phyloP scores from a whole-genome alignment of 2,797 vertebrate genomes.

The Centropyge bicolor region DNA sequence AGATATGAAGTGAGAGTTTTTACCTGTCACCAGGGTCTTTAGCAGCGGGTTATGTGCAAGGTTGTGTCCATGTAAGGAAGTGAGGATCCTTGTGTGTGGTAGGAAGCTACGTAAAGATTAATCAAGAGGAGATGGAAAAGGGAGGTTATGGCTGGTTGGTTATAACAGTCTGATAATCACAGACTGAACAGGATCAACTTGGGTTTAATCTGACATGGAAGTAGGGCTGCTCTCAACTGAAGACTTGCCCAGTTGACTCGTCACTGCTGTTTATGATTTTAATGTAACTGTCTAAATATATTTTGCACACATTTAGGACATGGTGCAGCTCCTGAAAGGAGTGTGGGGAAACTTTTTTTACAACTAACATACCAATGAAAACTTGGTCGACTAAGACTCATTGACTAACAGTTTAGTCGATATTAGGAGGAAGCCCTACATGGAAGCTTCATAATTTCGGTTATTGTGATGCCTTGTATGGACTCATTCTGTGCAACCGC shows the following conservation, averaged over 20 bases:
- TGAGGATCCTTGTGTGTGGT: background rate
- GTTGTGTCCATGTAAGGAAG: constrained; percentile 66
- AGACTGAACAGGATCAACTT: background rate
- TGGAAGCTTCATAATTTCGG: too few relatives aligned
- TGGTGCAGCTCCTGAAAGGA: too few relatives aligned
- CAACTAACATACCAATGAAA: too few relatives aligned
- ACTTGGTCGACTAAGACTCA: too few relatives aligned
- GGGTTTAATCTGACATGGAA: constrained; percentile 32
- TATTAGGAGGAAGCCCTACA: too few relatives aligned
- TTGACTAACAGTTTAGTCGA: too few relatives aligned
- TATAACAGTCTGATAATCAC: constrained; percentile 31
- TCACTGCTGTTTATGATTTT: too few relatives aligned
- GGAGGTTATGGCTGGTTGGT: constrained; percentile 32
- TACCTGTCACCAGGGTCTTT: constrained; percentile 37
- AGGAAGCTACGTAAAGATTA: constrained; percentile 17
- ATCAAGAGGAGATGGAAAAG: constrained; percentile 28
- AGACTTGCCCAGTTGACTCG: too few relatives aligned
- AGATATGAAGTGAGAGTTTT: constrained; percentile 25
- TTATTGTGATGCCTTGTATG: constrained; percentile 60
- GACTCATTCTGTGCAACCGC: background rate
- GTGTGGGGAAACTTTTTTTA: too few relatives aligned
- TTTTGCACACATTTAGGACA: too few relatives aligned
- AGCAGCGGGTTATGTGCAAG: background rate
- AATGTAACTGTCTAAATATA: too few relatives aligned
- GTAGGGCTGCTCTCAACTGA: too few relatives aligned